Evolutionary conservation across 2,888 invertebrate genomes (phyloP), one percentile per base, ranked within the genome.

Genomic region (Auanema sp.): DNA sequence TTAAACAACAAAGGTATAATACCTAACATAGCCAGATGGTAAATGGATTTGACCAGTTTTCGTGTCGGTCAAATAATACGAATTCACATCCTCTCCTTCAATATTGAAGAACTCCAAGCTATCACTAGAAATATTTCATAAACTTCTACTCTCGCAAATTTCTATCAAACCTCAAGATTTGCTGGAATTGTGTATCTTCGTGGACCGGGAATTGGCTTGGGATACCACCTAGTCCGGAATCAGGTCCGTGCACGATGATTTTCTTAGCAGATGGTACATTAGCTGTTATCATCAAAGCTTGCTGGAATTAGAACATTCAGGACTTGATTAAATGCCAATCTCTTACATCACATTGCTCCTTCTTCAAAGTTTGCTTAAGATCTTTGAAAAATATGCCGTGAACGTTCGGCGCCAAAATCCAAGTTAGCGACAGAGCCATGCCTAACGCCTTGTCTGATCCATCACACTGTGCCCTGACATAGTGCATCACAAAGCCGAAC

Each of bases 341-440:
- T 79, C 86, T 84, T 77, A 87, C 95, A 85, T 99, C 98, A 83
- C 97, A 98, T 84, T 99, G 98, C 84, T 98, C 98, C 84, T 98
- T 98, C 59, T 97, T 89, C 69, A 99, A 86, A 72, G 97, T 97
- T 86, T 98, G 97, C 83, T 98, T 99, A 23, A 99, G 87, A 86
- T 99, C 98, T 86, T 99, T 99, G 84, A 99, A 97, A 91, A 95
- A 96, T 65, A 99, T 93, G 18, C 97, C 97, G 83, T 97, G 94
- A 0, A 98, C 96, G 84, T 93, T 94, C 77, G 98, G 97, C 0
- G 96, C 95, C 24, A 97, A 91, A 91, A 95, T 93, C 95, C 97
- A 97, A 1, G 97, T 86, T 60, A 98, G 89, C 0, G 95, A 93
- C 1, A 98, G 87, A 0, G 97, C 97, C 18, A 93, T 91, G 8